Evolutionary conservation across 1,140 invertebrate species (phyloP), one percentile per base, ranked within the genome.

Genomic region (Drosophila burlai): DNA sequence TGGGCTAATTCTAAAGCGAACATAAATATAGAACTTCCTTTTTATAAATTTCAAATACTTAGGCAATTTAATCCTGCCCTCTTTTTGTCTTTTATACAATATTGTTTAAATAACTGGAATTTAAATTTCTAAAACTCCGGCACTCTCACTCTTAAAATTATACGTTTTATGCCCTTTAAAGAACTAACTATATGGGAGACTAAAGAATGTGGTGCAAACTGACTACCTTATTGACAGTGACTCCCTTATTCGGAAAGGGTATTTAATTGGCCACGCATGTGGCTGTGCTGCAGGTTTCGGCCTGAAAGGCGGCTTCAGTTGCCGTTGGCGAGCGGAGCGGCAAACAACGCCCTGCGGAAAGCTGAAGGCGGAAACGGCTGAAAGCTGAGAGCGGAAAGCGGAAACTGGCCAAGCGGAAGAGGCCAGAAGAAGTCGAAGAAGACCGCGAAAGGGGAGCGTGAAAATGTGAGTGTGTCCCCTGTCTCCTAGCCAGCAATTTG

Each of bases 281-380:
- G 60, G 65, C 63, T 63, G 77, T 45, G 59, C 62, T 89, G 67
- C 58, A 61, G 47, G 52, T 26, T 26, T 26, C 84, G 68, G 83
- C 83, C 84, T 81, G 80, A 87, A 87, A 87, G 83, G 73, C 76
- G 81, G 55, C 84, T 87, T 84, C 65, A 89, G 84, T 89, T 89
- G 66, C 69, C 79, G 72, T 63, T 76, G 60, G 58, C 15, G n/a
- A 73, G 79, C 16, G 78, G 57, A 80, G 75, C 85, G 57, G 60
- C 49, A 54, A 66, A 71, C 75, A 89, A 64, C 65, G 60, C 43
- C 54, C 54, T 61, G 46, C 29, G 47, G 58, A 60, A 63, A 47
- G 18, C 57, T 42, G 52, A 55, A 59, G 34, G 10, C 63, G 49
- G 67, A 36, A 55, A 55, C 21, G 15, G 52, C 52, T 55, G 52